Evolutionary conservation across 2,888 invertebrate species (phyloP).

Genomic region (Papilio protenor): DNA sequence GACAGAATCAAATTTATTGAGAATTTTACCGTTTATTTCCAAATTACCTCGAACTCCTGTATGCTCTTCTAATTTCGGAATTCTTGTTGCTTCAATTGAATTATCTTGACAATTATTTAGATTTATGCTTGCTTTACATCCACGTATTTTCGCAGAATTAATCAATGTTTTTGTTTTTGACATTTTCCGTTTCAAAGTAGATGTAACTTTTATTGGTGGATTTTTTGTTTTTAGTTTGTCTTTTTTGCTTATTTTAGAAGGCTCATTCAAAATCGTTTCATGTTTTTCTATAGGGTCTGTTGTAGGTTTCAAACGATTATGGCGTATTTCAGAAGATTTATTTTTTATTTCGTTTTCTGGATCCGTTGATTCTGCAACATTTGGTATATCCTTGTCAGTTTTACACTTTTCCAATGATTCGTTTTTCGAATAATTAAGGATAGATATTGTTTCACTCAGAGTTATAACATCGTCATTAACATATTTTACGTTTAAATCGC

Average conservation of each 20-base stretch:
- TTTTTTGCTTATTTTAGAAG: constrained; percentile 39
- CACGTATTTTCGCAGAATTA: neutral
- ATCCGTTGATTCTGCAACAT: neutral
- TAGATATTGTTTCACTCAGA: constrained; percentile 31
- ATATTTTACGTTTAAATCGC: neutral
- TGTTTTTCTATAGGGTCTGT: constrained; percentile 58
- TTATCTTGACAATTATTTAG: neutral
- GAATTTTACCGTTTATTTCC: neutral
- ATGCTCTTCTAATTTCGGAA: neutral
- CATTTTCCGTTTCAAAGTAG: neutral
- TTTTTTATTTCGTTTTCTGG: constrained; percentile 51
- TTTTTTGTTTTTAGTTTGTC: constrained; percentile 46
- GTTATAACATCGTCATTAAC: neutral
- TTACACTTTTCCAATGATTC: neutral
- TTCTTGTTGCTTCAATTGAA: neutral
- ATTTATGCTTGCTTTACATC: constrained; percentile 16
- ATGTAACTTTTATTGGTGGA: constrained; percentile 47
- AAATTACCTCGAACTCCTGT: neutral
- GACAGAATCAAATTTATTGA: neutral
- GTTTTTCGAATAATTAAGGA: constrained; percentile 41
- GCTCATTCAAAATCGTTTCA: constrained; percentile 10
- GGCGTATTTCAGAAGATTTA: constrained; percentile 51
- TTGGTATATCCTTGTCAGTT: neutral
- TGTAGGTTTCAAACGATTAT: constrained; percentile 62
- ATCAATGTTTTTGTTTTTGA: neutral